Evolutionary conservation across 2,113 vertebrate genomes (phyloP).

Genomic region (Okapia johnstoni): DNA sequence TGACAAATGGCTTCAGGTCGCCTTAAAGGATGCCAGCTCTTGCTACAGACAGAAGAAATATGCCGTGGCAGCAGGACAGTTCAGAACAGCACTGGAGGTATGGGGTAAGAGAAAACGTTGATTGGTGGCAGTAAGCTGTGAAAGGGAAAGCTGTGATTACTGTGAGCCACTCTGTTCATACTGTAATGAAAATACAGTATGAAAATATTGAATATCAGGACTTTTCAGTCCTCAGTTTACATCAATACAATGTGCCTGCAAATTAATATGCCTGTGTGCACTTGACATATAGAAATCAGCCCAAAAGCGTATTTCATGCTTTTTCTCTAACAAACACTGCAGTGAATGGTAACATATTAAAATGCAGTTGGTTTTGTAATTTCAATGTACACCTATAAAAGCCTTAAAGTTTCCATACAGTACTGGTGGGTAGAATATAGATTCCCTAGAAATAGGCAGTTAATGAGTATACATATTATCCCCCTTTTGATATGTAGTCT

Average conservation of each 20-base stretch:
- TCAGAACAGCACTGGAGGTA: slow-evolving; percentile 80
- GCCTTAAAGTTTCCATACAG: background rate
- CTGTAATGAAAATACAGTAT: background rate
- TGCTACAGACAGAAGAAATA: slow-evolving; percentile 81
- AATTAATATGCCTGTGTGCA: background rate
- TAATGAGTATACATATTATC: background rate
- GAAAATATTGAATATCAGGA: background rate
- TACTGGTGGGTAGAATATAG: background rate
- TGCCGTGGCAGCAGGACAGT: slow-evolving; percentile 62
- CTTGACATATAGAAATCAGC: background rate
- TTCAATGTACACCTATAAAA: slow-evolving; percentile 11
- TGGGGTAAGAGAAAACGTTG: background rate
- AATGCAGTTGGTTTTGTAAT: slow-evolving; percentile 16
- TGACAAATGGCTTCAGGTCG: slow-evolving; percentile 77
- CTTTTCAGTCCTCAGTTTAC: background rate
- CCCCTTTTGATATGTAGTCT: background rate
- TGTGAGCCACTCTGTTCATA: background rate
- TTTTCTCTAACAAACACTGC: background rate
- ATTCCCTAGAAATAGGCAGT: background rate
- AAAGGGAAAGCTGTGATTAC: background rate
- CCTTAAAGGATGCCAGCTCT: slow-evolving; percentile 76
- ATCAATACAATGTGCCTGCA: background rate
- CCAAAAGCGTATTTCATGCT: background rate
- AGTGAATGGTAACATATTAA: background rate
- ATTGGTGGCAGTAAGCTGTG: background rate